A percentile compares a stretch with the other conserved stretches of the same genome.
Conservation (phyloP, 1,140 invertebrate species). For the Pseudomyrmex pallidus region DNA sequence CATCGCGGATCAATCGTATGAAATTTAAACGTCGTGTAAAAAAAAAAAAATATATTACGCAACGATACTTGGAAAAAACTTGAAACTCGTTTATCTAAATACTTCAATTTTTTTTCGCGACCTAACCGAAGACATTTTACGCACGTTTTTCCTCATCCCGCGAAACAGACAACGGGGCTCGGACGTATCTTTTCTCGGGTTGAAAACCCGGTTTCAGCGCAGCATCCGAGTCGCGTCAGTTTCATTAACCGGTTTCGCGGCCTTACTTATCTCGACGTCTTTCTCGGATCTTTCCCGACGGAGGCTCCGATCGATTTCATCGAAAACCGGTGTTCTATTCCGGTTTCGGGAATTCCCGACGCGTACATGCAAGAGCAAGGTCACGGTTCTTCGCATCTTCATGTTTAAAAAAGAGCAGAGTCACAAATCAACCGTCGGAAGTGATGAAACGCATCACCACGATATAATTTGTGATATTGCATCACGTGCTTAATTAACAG, state of each 20-base stretch:
- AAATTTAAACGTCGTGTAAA: too few species aligned
- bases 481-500: too few species aligned
- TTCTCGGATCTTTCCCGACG: neutral
- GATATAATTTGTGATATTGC: neutral
- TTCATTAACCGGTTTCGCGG: constrained; percentile 62
- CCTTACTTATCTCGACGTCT: constrained; percentile 48
- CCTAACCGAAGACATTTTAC: neutral
- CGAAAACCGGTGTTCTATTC: neutral
- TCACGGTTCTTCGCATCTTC: neutral
- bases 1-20: too few species aligned
- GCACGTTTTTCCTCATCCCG: neutral
- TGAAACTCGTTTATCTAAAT: too few species aligned
- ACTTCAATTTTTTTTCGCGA: too few species aligned
- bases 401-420: neutral
- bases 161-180: neutral
- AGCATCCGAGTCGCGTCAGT: constrained; percentile 20
- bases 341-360: constrained; percentile 30
- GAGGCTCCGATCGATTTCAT: neutral
- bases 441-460: neutral
- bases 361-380: constrained; percentile 29
- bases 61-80: too few species aligned
- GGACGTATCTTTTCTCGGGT: constrained; percentile 1
- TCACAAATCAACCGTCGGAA: too few species aligned
- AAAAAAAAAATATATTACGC: too few species aligned
- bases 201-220: constrained; percentile 16